phyloP scores from a whole-genome alignment of 2,888 invertebrate genomes.

The Heterodera filipjevi region DNA sequence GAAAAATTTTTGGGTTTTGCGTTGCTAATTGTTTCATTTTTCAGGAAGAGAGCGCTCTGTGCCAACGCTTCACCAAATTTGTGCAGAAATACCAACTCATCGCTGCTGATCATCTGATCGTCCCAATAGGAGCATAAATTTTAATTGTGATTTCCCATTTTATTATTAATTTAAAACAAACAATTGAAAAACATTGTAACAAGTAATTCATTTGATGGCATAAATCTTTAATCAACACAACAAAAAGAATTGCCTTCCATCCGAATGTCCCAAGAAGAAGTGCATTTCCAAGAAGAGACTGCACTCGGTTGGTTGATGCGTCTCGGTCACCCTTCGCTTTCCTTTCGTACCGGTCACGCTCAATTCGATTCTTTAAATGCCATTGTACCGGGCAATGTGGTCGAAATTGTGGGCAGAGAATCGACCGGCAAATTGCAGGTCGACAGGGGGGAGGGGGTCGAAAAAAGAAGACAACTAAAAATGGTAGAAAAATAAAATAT shows the following conservation, averaged over 20 bases:
- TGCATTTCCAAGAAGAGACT: no score
- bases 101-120: conserved; percentile 96
- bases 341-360: no score
- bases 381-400: not conserved
- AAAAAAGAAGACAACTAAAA: not conserved
- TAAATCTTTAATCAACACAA: no score
- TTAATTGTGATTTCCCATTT: no score
- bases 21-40: conserved; percentile 48
- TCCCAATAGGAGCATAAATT: conserved; percentile 78
- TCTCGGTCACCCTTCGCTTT: no score
- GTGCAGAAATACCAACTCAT: conserved; percentile 83
- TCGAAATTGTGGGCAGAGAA: conserved; percentile 28
- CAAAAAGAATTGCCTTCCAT: no score
- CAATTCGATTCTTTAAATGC: not conserved
- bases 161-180: no score
- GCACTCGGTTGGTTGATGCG: no score
- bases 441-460: not conserved
- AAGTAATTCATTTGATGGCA: no score
- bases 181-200: no score
- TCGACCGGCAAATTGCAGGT: conserved; percentile 29
- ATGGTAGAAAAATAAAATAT: not conserved
- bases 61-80: conserved; percentile 72
- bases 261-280: no score
- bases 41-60: conserved; percentile 86
- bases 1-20: not conserved